Conservation (phyloP, 2,113 vertebrate species). For the Rhizomys pruinosus region DNA sequence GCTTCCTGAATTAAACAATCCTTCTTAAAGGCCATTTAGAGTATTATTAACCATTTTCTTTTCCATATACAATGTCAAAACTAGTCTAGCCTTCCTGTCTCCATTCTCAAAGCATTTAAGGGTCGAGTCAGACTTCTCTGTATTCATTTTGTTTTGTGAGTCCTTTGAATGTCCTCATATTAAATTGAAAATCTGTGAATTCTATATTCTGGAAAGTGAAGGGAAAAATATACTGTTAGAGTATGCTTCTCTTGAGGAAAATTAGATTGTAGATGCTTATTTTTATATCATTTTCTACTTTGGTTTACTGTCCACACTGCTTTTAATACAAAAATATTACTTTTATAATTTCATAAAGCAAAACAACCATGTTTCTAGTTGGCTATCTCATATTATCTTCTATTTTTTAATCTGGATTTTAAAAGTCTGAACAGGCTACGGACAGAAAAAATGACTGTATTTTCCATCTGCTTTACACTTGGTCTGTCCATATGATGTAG, state of each 20-base stretch:
- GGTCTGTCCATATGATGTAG: neutral
- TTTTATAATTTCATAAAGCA: conserved; percentile 4
- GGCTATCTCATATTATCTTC: neutral
- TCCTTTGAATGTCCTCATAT: neutral
- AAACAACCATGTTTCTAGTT: neutral
- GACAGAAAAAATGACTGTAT: neutral
- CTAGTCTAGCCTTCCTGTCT: neutral
- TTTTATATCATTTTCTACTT: neutral
- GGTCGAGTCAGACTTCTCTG: neutral
- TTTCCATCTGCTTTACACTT: neutral
- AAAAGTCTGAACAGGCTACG: neutral
- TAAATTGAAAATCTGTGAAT: neutral
- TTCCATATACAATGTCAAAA: neutral
- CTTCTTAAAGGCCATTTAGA: neutral
- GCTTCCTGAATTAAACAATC: neutral
- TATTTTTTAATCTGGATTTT: neutral
- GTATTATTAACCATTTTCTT: neutral
- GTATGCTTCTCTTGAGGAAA: neutral
- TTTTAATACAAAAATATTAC: neutral
- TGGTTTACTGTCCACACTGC: neutral
- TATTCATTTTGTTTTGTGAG: neutral
- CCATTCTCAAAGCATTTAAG: neutral
- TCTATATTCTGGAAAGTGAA: neutral
- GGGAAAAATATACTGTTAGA: neutral
- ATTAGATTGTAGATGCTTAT: neutral